phyloP scores from a whole-genome alignment of 2,113 vertebrate species.

The Cyanoderma ruficeps region DNA sequence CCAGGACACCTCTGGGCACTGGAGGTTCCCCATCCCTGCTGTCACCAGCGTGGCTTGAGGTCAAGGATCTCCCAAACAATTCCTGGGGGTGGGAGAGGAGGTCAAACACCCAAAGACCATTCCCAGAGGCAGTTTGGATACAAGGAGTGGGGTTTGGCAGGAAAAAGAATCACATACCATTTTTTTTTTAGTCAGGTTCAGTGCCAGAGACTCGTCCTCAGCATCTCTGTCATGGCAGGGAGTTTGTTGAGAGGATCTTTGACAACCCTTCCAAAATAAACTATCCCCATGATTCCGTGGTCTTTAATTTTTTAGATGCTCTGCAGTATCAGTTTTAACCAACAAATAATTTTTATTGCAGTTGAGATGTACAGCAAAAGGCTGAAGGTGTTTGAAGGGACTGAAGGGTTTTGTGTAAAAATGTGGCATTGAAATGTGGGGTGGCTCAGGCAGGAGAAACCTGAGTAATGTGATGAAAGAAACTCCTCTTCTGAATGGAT shows the following conservation, averaged over 20 bases:
- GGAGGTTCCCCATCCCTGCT: neutral
- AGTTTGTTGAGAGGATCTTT: neutral
- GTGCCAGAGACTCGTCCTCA: neutral
- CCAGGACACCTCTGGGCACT: neutral
- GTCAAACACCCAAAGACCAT: neutral
- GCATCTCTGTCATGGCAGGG: neutral
- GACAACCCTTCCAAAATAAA: neutral
- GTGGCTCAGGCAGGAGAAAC: neutral
- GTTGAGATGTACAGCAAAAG: neutral
- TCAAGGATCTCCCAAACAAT: neutral
- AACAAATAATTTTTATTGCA: neutral
- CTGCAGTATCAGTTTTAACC: neutral
- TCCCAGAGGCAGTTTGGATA: neutral
- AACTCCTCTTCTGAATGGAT: neutral
- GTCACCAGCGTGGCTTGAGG: neutral
- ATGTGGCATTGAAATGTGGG: neutral
- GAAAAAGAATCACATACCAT: neutral
- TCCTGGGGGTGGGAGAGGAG: neutral
- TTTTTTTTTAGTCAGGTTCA: neutral
- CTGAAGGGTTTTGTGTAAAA: neutral
- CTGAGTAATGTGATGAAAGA: neutral
- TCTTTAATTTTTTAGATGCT: neutral
- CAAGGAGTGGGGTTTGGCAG: neutral
- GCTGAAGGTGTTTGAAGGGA: neutral
- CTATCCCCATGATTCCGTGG: neutral